Conservation (phyloP, 2,888 invertebrate species). For the Tinea trinotella region DNA sequence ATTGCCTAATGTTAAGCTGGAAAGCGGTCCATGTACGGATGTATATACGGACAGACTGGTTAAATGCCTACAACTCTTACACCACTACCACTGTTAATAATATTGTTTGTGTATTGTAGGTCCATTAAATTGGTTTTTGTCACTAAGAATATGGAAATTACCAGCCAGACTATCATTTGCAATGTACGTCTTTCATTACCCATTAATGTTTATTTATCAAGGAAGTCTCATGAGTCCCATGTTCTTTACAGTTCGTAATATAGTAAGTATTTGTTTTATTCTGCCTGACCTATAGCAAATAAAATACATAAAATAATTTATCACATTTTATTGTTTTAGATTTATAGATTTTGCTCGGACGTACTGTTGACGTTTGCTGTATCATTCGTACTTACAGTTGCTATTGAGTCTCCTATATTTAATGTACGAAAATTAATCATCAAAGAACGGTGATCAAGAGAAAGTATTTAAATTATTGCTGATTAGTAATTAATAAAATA, state of each 20-base stretch:
- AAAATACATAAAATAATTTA: too few relatives aligned
- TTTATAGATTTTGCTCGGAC: conserved; percentile 35
- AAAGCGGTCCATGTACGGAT: too few relatives aligned
- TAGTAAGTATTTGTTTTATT: conserved; percentile 24
- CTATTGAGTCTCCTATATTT: conserved; percentile 45
- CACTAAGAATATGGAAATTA: conserved; percentile 41
- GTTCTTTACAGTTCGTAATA: conserved; percentile 29
- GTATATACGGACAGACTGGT: too few relatives aligned
- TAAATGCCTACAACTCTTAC: too few relatives aligned
- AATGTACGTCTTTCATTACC: conserved; percentile 60
- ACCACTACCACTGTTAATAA: too few relatives aligned
- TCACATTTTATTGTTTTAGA: conserved; percentile 31
- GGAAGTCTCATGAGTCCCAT: conserved; percentile 29
- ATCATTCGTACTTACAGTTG: conserved; percentile 36
- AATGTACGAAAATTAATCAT: conserved; percentile 39
- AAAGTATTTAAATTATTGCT: background rate
- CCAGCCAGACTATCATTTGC: conserved; percentile 47
- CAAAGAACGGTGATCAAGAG: conserved; percentile 25
- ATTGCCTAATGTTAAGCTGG: too few relatives aligned
- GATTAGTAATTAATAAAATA: too few relatives aligned
- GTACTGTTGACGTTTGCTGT: conserved; percentile 34
- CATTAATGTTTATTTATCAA: conserved; percentile 36
- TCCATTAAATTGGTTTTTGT: conserved; percentile 46
- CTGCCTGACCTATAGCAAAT: too few relatives aligned
- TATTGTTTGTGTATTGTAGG: too few relatives aligned